phyloP scores from a whole-genome alignment of 2,113 vertebrate species.

The Lophius piscatorius region DNA sequence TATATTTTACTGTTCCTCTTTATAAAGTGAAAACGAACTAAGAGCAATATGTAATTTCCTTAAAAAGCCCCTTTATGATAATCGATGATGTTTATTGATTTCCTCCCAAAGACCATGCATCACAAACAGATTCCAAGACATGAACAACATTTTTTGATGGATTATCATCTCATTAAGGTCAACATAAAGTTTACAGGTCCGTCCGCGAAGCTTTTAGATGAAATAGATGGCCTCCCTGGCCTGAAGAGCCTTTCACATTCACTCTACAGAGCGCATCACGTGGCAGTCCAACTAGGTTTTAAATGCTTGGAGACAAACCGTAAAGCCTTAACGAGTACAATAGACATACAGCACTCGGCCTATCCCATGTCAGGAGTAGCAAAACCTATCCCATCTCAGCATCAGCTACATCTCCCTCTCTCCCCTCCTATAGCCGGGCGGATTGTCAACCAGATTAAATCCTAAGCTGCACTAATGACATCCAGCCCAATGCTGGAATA shows the following conservation, averaged over 20 bases:
- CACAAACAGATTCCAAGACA: neutral
- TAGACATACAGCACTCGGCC: constrained; percentile 58
- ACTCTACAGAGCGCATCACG: constrained; percentile 57
- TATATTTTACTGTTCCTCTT: no score
- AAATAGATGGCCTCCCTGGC: constrained; percentile 29
- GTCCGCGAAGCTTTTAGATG: constrained; percentile 37
- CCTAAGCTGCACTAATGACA: constrained; percentile 85
- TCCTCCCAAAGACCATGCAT: neutral
- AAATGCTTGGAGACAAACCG: constrained; percentile 48
- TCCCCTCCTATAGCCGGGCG: constrained; percentile 43
- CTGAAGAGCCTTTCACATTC: constrained; percentile 36
- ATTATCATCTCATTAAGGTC: neutral
- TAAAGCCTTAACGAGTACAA: constrained; percentile 54
- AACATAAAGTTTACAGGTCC: neutral
- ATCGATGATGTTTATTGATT: no score
- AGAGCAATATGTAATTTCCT: no score
- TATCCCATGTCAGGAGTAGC: constrained; percentile 58
- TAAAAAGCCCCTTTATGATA: no score
- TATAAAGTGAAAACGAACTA: no score
- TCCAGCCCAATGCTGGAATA: constrained; percentile 80
- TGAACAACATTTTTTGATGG: neutral
- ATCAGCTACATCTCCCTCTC: constrained; percentile 54
- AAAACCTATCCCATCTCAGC: constrained; percentile 64
- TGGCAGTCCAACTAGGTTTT: constrained; percentile 59
- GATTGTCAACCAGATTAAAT: constrained; percentile 84